phyloP scores from a whole-genome alignment of 2,797 vertebrate genomes.

The Staurois parvus region DNA sequence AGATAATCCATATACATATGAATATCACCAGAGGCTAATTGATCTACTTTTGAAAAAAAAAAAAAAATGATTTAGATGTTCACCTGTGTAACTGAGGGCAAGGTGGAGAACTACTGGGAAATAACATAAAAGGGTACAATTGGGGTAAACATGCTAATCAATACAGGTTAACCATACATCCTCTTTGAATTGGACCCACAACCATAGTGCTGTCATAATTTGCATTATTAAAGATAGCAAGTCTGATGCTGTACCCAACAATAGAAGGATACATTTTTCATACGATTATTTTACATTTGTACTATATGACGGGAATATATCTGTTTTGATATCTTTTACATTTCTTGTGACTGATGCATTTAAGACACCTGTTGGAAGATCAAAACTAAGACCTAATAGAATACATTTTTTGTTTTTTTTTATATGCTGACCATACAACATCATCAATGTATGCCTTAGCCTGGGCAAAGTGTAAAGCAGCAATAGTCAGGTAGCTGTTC shows the following conservation, averaged over 20 bases:
- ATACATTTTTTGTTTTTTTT: neutral
- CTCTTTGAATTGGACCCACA: no score
- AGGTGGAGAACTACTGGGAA: no score
- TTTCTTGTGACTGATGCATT: neutral
- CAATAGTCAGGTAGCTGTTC: neutral
- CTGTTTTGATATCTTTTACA: neutral
- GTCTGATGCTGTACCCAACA: neutral
- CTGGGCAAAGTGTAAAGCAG: neutral
- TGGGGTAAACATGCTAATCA: no score
- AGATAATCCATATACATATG: no score
- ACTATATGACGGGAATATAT: neutral
- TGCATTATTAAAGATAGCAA: no score
- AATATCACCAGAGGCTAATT: no score
- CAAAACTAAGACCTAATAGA: neutral
- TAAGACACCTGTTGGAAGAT: neutral
- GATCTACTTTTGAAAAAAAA: no score
- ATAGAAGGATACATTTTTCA: neutral
- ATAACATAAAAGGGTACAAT: no score
- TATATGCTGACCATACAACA: neutral
- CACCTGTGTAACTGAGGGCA: no score
- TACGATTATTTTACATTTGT: neutral
- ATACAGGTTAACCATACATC: no score
- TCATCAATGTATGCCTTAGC: neutral
- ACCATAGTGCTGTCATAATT: no score
- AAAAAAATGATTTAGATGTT: no score